phyloP scores from a whole-genome alignment of 2,113 vertebrate genomes.

The Ibidorhyncha struthersii region DNA sequence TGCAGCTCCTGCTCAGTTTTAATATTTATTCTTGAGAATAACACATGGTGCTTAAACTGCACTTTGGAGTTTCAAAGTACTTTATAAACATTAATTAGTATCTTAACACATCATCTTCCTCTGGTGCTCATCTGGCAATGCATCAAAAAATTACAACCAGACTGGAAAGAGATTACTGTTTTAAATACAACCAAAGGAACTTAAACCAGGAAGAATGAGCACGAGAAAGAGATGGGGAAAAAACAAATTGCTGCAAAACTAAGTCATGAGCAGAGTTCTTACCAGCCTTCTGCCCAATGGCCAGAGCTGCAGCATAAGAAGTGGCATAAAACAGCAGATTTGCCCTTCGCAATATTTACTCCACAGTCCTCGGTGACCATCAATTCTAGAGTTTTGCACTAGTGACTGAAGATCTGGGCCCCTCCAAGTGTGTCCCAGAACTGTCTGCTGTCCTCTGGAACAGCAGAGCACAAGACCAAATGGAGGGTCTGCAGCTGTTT shows the following conservation, averaged over 20 bases:
- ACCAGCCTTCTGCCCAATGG: not conserved
- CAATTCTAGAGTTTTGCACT: not conserved
- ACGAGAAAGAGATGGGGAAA: not conserved
- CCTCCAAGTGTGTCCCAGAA: not conserved
- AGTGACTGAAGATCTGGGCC: not conserved
- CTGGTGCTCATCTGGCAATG: constrained; percentile 4
- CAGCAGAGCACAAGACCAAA: not conserved
- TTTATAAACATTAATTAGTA: constrained; percentile 37
- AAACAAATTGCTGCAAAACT: not conserved
- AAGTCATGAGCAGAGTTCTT: not conserved
- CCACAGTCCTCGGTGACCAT: not conserved
- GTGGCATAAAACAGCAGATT: not conserved
- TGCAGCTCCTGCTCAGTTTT: not conserved
- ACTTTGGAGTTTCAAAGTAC: constrained; percentile 1
- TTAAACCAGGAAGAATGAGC: not conserved
- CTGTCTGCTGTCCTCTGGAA: not conserved
- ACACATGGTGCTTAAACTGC: not conserved
- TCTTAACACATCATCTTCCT: constrained; percentile 18
- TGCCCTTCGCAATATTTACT: not conserved
- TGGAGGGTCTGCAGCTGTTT: constrained; percentile 8
- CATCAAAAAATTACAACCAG: constrained; percentile 19
- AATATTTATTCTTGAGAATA: constrained; percentile 20
- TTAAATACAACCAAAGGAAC: constrained; percentile 12
- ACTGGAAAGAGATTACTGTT: not conserved
- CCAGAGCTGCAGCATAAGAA: not conserved